Percentiles rank a stretch among this genome's conserved stretches.
phyloP scores from a whole-genome alignment of 2,888 invertebrate species.

The Micoletzkya japonica region DNA sequence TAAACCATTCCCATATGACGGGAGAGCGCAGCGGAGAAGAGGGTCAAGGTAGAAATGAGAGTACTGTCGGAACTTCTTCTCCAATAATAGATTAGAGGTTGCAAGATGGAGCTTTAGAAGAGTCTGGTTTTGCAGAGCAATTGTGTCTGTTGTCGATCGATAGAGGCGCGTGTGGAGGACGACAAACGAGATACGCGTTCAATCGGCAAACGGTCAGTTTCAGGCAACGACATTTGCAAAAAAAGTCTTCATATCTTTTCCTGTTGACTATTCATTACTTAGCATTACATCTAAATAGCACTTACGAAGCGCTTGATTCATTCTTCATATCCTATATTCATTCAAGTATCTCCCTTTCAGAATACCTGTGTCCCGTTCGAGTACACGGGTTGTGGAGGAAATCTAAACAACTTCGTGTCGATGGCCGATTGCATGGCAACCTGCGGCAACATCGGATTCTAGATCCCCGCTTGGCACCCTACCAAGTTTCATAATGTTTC shows the following conservation, averaged over 20 bases:
- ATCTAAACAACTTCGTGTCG: conserved; percentile 60
- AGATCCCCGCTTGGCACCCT: too few relatives aligned
- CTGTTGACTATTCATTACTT: neutral
- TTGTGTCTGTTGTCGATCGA: conserved; percentile 61
- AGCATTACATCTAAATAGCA: neutral
- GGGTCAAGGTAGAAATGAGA: neutral
- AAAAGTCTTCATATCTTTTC: neutral
- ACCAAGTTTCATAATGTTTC: too few relatives aligned
- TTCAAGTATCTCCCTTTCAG: conserved; percentile 41
- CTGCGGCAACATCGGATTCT: conserved; percentile 59
- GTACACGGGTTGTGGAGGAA: conserved; percentile 62
- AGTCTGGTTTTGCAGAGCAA: conserved; percentile 49
- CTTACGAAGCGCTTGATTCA: neutral
- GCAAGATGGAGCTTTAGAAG: neutral
- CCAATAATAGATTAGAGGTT: neutral
- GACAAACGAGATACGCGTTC: conserved; percentile 60
- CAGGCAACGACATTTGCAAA: neutral
- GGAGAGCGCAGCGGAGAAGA: neutral
- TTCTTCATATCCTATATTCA: neutral
- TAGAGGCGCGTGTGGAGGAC: conserved; percentile 59
- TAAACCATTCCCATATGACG: too few relatives aligned
- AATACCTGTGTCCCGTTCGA: conserved; percentile 60
- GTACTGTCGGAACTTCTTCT: neutral
- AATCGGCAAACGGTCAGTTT: conserved; percentile 54
- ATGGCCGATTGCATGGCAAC: conserved; percentile 58